Conservation (phyloP, 2,113 vertebrate genomes). For the Budorcas taxicolor region DNA sequence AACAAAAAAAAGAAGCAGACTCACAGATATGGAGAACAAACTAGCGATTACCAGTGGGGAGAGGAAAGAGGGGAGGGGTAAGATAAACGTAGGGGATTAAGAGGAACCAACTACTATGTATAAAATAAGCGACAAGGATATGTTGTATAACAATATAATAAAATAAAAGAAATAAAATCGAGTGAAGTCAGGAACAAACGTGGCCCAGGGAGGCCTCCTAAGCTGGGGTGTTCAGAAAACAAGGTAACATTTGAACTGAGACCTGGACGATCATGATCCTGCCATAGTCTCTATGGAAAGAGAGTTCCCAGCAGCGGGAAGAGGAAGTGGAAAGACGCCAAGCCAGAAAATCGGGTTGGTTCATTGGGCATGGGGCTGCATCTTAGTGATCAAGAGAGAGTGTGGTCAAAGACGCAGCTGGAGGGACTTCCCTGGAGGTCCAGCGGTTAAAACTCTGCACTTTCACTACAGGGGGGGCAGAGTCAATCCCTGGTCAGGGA, state of each 20-base stretch:
- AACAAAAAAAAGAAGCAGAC: neutral
- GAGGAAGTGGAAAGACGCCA: neutral
- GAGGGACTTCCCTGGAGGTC: neutral
- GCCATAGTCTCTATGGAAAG: neutral
- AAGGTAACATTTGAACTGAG: neutral
- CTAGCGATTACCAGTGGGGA: neutral
- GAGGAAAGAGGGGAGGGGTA: neutral
- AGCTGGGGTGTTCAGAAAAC: neutral
- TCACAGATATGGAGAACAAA: neutral
- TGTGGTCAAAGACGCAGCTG: fast-evolving
- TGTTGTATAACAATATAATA: neutral
- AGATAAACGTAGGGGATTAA: neutral
- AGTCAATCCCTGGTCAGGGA: neutral
- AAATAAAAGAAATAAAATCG: neutral
- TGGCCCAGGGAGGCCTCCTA: too few relatives aligned
- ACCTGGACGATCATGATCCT: neutral
- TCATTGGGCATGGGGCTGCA: neutral
- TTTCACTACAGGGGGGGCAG: neutral
- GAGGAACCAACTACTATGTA: neutral
- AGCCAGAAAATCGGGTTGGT: neutral
- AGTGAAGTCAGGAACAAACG: neutral
- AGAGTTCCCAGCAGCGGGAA: neutral
- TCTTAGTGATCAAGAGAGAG: too few relatives aligned
- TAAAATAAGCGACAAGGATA: neutral
- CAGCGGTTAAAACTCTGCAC: neutral